Percentiles rank a stretch among this genome's conserved stretches.
Conservation (phyloP, 2,888 invertebrate species). For the Ypsolopha sequella region DNA sequence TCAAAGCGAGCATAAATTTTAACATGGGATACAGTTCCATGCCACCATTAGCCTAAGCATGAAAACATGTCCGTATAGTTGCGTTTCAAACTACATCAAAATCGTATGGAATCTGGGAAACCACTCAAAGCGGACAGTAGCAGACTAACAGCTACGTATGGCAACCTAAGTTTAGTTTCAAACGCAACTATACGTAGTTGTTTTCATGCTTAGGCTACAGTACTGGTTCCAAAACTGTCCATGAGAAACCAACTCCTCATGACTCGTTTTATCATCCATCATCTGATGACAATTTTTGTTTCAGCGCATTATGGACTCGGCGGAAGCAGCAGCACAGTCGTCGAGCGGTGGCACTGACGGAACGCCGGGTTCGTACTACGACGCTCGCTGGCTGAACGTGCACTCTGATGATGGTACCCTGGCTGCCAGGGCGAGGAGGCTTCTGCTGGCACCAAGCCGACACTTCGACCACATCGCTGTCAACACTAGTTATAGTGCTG, state of each 20-base stretch:
- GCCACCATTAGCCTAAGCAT: too few species aligned
- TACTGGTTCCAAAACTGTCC: not conserved
- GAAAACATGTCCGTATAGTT: too few species aligned
- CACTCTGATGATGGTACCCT: slow-evolving; percentile 82
- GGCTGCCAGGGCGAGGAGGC: slow-evolving; percentile 77
- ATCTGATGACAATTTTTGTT: slow-evolving; percentile 1
- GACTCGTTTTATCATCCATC: too few species aligned
- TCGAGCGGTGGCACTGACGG: slow-evolving; percentile 71
- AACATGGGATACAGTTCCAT: too few species aligned
- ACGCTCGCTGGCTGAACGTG: slow-evolving; percentile 85
- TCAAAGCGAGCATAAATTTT: too few species aligned
- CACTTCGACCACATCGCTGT: slow-evolving; percentile 91
- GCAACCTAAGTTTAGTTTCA: too few species aligned
- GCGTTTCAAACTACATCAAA: too few species aligned
- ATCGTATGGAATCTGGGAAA: too few species aligned
- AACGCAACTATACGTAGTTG: too few species aligned
- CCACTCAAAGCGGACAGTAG: too few species aligned
- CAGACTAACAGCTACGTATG: too few species aligned
- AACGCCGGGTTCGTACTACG: slow-evolving; percentile 76
- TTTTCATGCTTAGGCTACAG: too few species aligned
- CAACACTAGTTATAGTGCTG: slow-evolving; percentile 87
- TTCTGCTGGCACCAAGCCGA: slow-evolving; percentile 80
- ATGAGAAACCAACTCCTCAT: not conserved
- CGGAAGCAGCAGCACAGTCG: slow-evolving; percentile 87
- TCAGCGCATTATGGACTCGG: slow-evolving; percentile 92